Conservation (phyloP, 2,113 vertebrate genomes). For the Lichenostomus cassidix region DNA sequence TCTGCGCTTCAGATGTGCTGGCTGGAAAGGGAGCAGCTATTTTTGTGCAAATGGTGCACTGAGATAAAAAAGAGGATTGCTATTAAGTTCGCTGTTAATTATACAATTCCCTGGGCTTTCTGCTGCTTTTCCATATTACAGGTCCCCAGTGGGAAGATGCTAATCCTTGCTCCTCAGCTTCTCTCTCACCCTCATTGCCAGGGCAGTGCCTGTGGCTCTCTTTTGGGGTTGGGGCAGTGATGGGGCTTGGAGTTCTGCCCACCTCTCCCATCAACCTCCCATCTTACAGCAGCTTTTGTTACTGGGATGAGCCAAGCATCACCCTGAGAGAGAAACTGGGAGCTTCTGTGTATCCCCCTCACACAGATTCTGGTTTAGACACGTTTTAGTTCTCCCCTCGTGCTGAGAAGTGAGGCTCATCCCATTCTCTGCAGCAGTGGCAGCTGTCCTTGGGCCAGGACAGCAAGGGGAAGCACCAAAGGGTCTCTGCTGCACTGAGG, state of each 20-base stretch:
- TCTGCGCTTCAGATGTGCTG: not conserved
- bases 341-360: fast-evolving
- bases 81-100: not conserved
- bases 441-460: fast-evolving
- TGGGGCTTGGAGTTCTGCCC: not conserved
- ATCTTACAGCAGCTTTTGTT: fast-evolving
- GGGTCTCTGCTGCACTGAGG: not conserved
- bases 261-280: fast-evolving
- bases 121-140: fast-evolving
- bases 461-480: fast-evolving
- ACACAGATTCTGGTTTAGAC: fast-evolving
- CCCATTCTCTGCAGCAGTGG: fast-evolving
- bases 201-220: not conserved
- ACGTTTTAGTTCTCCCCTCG: fast-evolving
- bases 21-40: not conserved
- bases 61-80: not conserved
- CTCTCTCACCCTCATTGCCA: fast-evolving
- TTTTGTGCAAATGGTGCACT: not conserved
- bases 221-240: fast-evolving
- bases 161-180: not conserved
- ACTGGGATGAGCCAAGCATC: fast-evolving
- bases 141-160: not conserved
- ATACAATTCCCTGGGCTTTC: not conserved
- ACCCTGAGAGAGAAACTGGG: not conserved
- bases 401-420: not conserved